Evolutionary conservation across 2,888 invertebrate genomes (phyloP), one percentile per base, ranked within the genome.

Genomic region (Callyntrura sp.): DNA sequence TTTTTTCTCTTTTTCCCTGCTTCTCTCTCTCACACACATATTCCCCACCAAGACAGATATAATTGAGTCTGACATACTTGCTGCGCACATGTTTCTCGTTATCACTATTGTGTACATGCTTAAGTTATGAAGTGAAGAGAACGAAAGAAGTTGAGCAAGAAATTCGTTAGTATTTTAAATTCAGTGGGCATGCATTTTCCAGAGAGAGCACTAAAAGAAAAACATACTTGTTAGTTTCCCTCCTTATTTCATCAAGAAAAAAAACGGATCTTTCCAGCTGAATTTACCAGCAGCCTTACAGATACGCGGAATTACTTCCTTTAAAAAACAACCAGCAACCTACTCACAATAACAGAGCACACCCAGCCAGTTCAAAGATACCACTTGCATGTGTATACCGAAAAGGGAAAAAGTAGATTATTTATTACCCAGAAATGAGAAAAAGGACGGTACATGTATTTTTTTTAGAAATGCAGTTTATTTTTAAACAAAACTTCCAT

Each of bases 151-250:
- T 78, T 35, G 51, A 43, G 9, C 17, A 73, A 55, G 60, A 88
- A 62, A 84, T 88, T 88, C 83, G 88, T 88, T 88, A 78, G 84
- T 88, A 84, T 88, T 88, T 88, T 78, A 88, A 88, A 88, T 88
- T 88, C 88, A 76, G 76, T 51, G 35, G 78, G 88, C 88, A 88
- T 88, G 84, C 83, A 84, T 88, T 88, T 88, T 70, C 88, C 84
- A 65, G 65, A 78, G 88, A 88, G 88, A 88, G 78, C 78, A 88
- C 28, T 88, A 88, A 84, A 88, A 84, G 88, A 84, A 83, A 88
- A 88, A 88, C 88, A 88, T 73, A 45, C 81, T 68, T 87, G 17
- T 28, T 48, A 23, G 43, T 23, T 35, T 28, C 43, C 20, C 25
- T 60, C 76, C 76, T n/a, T 51, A n/a, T n/a, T 55, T 57, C 62